Evolutionary conservation across 2,797 vertebrate species (phyloP).

Genomic region (Gallinago nigripennis): DNA sequence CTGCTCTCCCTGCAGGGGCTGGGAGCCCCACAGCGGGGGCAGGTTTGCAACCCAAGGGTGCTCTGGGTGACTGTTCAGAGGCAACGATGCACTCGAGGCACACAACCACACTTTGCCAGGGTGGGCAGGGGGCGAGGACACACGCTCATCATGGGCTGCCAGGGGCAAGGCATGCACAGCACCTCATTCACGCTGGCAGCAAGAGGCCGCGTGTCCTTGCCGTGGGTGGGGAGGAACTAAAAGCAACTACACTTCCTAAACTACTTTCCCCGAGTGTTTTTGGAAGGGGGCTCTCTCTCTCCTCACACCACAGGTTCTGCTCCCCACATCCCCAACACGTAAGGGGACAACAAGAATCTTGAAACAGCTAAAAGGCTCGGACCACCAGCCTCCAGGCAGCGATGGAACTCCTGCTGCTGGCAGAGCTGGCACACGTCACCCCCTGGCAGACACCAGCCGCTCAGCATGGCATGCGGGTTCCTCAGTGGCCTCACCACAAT

Average conservation of each 20-base stretch:
- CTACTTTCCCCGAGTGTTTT: not conserved
- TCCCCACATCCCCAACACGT: not conserved
- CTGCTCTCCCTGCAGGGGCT: not conserved
- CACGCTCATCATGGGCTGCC: accelerated
- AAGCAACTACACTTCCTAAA: not conserved
- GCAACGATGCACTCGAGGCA: accelerated
- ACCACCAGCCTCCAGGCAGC: accelerated
- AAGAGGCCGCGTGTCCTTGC: not conserved
- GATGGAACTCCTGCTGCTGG: not conserved
- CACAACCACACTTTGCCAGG: not conserved
- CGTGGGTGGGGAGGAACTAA: not conserved
- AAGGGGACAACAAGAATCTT: not conserved
- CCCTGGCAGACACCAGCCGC: not conserved
- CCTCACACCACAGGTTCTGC: not conserved
- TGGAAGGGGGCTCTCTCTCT: not conserved
- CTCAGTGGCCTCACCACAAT: not conserved
- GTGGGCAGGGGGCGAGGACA: not conserved
- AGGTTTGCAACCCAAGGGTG: not conserved
- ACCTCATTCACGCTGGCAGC: not conserved
- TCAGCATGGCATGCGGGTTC: accelerated
- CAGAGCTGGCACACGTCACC: not conserved
- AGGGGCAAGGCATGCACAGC: not conserved
- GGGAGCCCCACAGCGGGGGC: not conserved
- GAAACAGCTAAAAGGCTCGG: not conserved
- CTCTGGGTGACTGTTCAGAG: not conserved